Percentiles rank a stretch among this genome's conserved stretches.
Conservation (phyloP, 1,140 invertebrate species). For the Schlechtendalia chinensis region DNA sequence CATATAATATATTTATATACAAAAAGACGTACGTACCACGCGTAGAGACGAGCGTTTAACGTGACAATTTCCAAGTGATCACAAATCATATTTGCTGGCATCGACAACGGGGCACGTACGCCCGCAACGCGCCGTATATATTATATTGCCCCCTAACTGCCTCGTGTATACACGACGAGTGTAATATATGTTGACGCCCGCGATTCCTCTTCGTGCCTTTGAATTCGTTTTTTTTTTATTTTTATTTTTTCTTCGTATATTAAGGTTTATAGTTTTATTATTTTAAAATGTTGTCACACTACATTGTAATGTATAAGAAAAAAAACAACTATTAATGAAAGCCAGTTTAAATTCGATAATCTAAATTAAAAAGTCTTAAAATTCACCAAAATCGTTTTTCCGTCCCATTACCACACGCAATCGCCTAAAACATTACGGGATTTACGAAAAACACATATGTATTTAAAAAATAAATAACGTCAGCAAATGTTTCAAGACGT, state of each 20-base stretch:
- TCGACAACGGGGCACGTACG: slow-evolving; percentile 11
- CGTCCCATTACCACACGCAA: not conserved
- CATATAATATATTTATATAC: slow-evolving; percentile 11
- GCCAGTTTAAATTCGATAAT: not conserved
- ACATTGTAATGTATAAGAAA: not conserved
- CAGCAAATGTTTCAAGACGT: slow-evolving; percentile 24
- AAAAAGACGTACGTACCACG: not conserved
- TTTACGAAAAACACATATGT: not conserved
- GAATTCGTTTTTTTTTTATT: slow-evolving; percentile 14
- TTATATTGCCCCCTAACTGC: not conserved
- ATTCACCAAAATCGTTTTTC: slow-evolving; percentile 1
- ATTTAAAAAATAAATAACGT: slow-evolving; percentile 20
- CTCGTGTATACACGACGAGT: not conserved
- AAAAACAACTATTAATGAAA: not conserved
- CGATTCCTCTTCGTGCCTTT: not conserved
- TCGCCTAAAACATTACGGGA: not conserved
- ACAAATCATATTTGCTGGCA: slow-evolving; percentile 50
- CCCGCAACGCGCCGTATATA: slow-evolving; percentile 17
- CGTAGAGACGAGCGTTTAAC: slow-evolving; percentile 37
- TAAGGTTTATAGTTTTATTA: slow-evolving; percentile 4
- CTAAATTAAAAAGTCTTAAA: not conserved
- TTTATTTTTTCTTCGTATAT: not conserved
- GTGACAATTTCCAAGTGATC: slow-evolving; percentile 15
- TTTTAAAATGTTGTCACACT: not conserved
- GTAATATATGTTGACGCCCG: slow-evolving; percentile 35